Conservation (phyloP, 2,113 vertebrate genomes). For the Oceanodroma tethys region DNA sequence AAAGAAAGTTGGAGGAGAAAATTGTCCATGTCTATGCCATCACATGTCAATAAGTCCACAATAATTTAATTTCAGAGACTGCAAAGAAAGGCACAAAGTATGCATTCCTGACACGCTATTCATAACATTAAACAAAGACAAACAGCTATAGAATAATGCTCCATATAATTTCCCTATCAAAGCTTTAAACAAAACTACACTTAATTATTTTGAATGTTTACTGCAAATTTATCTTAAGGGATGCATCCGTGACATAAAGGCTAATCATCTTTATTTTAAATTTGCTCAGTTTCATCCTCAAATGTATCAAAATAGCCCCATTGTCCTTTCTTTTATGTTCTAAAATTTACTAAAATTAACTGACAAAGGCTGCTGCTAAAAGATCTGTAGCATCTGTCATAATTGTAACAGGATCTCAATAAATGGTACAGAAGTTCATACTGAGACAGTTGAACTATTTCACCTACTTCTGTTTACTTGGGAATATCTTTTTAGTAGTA, state of each 20-base stretch:
- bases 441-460: slow-evolving; percentile 7
- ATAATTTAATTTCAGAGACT: background rate
- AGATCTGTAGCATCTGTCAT: background rate
- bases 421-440: background rate
- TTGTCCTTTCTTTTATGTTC: background rate
- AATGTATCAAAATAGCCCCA: background rate
- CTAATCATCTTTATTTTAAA: background rate
- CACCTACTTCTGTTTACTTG: background rate
- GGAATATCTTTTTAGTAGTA: background rate
- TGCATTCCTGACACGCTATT: background rate
- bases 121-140: background rate
- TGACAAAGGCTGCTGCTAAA: background rate
- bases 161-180: background rate
- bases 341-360: background rate
- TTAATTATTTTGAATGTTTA: background rate
- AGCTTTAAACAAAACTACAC: background rate
- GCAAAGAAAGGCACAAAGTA: background rate
- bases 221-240: background rate
- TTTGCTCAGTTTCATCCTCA: background rate
- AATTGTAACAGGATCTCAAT: background rate
- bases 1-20: background rate
- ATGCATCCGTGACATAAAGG: background rate
- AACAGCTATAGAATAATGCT: background rate
- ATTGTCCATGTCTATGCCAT: background rate
- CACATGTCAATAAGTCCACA: background rate